A percentile compares a stretch with the other conserved stretches of the same genome.
These are phyloP conservation scores for Gallinago media DNA, from an alignment of 2,113 vertebrate genomes.

Conservation along the genomic window DNA sequence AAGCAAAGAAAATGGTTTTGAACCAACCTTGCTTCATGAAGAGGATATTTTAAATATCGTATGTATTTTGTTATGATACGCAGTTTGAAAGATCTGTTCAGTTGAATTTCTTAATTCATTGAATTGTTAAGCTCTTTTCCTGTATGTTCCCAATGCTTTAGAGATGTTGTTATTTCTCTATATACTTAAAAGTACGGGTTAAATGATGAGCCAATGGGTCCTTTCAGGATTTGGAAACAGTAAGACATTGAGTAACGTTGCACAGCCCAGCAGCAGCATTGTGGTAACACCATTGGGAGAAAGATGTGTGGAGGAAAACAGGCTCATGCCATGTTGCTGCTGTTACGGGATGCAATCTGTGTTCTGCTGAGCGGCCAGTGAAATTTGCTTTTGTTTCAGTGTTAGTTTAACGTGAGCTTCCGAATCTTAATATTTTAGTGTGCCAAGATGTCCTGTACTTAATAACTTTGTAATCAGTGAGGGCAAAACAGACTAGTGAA, in stretches of 20 bases:
- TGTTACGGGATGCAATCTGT: neutral
- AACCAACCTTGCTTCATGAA: neutral
- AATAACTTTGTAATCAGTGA: too few species aligned
- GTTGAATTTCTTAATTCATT: neutral
- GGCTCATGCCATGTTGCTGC: neutral
- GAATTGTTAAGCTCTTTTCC: neutral
- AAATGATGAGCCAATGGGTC: neutral
- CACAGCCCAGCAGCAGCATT: neutral
- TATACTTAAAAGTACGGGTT: neutral
- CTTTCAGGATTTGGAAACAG: neutral
- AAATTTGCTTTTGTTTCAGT: neutral
- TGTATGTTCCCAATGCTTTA: neutral
- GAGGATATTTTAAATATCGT: neutral
- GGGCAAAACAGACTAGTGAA: neutral
- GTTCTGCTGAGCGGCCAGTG: neutral
- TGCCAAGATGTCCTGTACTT: rapidly evolving
- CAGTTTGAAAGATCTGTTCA: neutral
- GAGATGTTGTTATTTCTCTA: neutral
- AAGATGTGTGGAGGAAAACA: rapidly evolving
- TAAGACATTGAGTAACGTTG: neutral
- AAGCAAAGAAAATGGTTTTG: neutral
- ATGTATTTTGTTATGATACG: neutral
- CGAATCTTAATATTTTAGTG: rapidly evolving
- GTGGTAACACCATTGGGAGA: rapidly evolving
- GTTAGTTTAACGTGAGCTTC: rapidly evolving